These are phyloP conservation scores for Bembecia ichneumoniformis DNA, from an alignment of 2,888 invertebrate species.

Conservation along the genomic window DNA sequence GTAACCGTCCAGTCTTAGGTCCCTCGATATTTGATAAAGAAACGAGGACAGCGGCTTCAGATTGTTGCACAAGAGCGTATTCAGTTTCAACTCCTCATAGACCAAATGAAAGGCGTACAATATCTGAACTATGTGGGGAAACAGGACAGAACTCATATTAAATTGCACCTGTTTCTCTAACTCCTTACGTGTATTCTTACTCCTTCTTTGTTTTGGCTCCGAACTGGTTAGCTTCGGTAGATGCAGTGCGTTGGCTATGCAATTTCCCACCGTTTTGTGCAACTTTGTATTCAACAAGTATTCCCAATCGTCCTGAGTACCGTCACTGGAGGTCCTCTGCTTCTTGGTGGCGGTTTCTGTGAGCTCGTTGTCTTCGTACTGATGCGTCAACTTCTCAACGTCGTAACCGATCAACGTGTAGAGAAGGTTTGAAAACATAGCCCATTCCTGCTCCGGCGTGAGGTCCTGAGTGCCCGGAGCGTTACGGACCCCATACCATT, in stretches of 20 bases:
- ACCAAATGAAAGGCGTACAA: conserved; percentile 88
- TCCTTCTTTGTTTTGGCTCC: conserved; percentile 10
- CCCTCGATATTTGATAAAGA: conserved; percentile 82
- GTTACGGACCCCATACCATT: conserved; percentile 92
- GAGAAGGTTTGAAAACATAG: conserved; percentile 76
- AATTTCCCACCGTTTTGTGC: conserved; percentile 61
- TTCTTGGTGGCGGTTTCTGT: conserved; percentile 79
- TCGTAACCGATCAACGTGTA: conserved; percentile 81
- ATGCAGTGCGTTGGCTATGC: conserved; percentile 55
- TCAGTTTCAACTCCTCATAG: conserved; percentile 92
- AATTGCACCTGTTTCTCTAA: conserved; percentile 55
- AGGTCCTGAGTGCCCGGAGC: conserved; percentile 87
- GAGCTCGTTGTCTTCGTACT: conserved; percentile 43
- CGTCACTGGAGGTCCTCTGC: conserved; percentile 82
- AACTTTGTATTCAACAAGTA: conserved; percentile 74
- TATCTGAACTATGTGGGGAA: conserved; percentile 80
- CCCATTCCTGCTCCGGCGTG: conserved; percentile 84
- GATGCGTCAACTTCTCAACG: conserved; percentile 68
- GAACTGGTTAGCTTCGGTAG: conserved; percentile 23
- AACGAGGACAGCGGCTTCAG: conserved; percentile 78
- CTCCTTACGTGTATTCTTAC: conserved; percentile 17
- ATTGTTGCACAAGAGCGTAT: conserved; percentile 78
- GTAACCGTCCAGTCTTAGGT: conserved; percentile 80
- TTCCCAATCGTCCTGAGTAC: conserved; percentile 87
- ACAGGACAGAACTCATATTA: conserved; percentile 77